A percentile compares a stretch with the other conserved stretches of the same genome.
Evolutionary conservation across 2,797 vertebrate species (phyloP).

Genomic region (Coregonus suidteri): DNA sequence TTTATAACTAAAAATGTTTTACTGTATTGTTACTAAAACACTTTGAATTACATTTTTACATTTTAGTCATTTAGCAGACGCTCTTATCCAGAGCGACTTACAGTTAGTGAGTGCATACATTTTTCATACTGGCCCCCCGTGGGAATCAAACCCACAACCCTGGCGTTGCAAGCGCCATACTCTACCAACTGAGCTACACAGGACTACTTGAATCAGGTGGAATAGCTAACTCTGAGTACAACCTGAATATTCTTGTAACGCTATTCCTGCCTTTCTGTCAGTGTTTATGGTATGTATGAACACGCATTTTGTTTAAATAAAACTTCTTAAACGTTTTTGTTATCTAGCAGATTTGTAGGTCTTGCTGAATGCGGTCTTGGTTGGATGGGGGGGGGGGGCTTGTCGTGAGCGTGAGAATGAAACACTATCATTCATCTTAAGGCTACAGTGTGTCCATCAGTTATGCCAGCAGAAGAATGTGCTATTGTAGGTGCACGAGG

Average conservation of each 20-base stretch:
- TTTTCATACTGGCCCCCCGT: too few species aligned
- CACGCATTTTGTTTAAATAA: constrained; percentile 59
- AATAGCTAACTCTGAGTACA: background rate
- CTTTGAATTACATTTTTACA: background rate
- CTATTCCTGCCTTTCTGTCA: constrained; percentile 9
- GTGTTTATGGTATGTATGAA: constrained; percentile 10
- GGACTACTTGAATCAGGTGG: background rate
- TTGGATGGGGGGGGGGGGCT: constrained; percentile 24
- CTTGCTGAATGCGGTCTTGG: constrained; percentile 50
- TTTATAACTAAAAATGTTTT: background rate
- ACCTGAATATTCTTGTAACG: background rate
- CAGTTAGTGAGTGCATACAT: too few species aligned
- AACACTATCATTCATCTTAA: constrained; percentile 31
- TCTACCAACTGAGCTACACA: too few species aligned
- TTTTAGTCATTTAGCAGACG: too few species aligned
- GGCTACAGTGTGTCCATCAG: constrained; percentile 33
- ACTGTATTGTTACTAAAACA: background rate
- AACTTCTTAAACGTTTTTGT: constrained; percentile 29
- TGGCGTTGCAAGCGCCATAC: too few species aligned
- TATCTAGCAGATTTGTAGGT: constrained; percentile 38
- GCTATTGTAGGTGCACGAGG: constrained; percentile 43
- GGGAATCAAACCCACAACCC: too few species aligned
- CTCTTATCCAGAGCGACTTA: too few species aligned
- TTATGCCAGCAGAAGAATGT: constrained; percentile 42
- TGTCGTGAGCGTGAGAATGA: constrained; percentile 56